Evolutionary conservation across 2,888 invertebrate species (phyloP).

Genomic region (Brachyptera putata): DNA sequence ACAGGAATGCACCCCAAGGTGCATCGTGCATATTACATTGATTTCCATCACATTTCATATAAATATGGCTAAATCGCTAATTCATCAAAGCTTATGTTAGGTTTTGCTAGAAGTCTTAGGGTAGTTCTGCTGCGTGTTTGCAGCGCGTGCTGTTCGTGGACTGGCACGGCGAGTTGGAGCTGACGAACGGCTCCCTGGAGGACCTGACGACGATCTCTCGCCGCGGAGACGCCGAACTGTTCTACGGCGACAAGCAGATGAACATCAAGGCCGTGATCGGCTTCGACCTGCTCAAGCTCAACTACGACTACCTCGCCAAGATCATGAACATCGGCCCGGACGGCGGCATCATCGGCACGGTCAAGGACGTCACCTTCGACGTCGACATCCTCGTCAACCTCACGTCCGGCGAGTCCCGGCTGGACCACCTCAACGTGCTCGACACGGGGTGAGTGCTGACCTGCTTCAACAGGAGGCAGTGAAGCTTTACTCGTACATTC

Average conservation of each 20-base stretch:
- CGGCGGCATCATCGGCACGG: conserved; percentile 22
- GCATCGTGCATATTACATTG: too few relatives aligned
- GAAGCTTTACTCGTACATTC: too few relatives aligned
- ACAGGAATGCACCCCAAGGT: too few relatives aligned
- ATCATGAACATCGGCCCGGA: conserved; percentile 26
- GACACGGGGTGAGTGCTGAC: conserved; percentile 11
- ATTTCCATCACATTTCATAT: too few relatives aligned
- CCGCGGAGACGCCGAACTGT: conserved; percentile 16
- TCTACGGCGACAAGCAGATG: conserved; percentile 8
- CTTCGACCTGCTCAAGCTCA: conserved; percentile 3
- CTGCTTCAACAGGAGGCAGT: too few relatives aligned
- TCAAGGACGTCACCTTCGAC: conserved; percentile 9
- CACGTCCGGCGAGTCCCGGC: not conserved
- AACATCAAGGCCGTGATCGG: conserved; percentile 20
- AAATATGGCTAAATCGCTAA: too few relatives aligned
- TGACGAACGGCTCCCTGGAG: conserved; percentile 14
- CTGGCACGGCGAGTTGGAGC: conserved; percentile 24
- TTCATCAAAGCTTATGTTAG: too few relatives aligned
- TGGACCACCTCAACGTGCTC: conserved; percentile 8
- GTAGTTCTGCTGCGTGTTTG: too few relatives aligned
- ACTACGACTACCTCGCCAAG: conserved; percentile 22
- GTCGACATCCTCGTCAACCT: conserved; percentile 9
- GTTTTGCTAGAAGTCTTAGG: too few relatives aligned
- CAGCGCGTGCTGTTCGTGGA: conserved; percentile 17
- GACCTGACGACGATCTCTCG: conserved; percentile 20